phyloP scores from a whole-genome alignment of 2,113 vertebrate species.

The Cyprinodon brontotheroides region DNA sequence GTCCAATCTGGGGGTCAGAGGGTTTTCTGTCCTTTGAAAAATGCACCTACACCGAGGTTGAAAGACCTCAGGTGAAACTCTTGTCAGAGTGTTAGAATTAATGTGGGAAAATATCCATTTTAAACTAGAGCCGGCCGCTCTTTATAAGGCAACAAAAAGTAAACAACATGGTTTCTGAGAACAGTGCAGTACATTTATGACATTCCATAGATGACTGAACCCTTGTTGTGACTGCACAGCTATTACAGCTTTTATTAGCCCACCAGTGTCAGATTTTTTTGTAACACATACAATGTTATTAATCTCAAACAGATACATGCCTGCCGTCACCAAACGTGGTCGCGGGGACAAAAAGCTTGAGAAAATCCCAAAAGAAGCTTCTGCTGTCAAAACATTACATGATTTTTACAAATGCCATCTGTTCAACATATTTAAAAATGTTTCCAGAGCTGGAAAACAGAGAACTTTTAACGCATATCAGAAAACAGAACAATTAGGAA shows the following conservation, averaged over 20 bases:
- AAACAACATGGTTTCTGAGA: not conserved
- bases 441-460: not conserved
- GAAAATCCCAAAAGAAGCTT: not conserved
- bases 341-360: too few relatives aligned
- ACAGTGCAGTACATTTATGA: not conserved
- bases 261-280: not conserved
- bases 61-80: constrained; percentile 29
- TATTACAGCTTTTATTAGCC: not conserved
- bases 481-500: not conserved
- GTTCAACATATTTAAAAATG: not conserved
- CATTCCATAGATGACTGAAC: not conserved
- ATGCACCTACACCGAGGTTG: constrained; percentile 50
- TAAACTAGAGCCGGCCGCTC: constrained; percentile 14
- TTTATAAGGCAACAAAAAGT: not conserved
- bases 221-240: not conserved
- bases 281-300: not conserved
- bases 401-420: not conserved
- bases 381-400: not conserved
- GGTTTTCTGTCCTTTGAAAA: constrained; percentile 29
- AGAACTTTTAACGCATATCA: not conserved
- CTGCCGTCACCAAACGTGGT: not conserved
- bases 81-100: constrained; percentile 20
- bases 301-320: not conserved
- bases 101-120: constrained; percentile 1
- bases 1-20: constrained; percentile 45